A percentile compares a stretch with the other conserved stretches of the same genome.
Conservation (phyloP, 1,140 invertebrate genomes). For the Calephelis virginiensis region DNA sequence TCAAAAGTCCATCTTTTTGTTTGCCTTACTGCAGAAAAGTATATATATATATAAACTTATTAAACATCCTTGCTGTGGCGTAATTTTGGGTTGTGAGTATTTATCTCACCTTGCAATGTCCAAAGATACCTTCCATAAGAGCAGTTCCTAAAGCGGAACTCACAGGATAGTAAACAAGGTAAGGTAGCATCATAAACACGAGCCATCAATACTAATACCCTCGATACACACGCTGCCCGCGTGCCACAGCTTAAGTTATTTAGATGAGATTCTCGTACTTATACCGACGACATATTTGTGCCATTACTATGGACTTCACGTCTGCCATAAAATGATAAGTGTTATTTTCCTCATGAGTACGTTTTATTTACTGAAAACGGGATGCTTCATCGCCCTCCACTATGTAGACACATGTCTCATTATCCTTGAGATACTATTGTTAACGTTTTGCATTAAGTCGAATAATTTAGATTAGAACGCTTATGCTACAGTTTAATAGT, state of each 20-base stretch:
- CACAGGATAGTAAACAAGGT: conserved; percentile 17
- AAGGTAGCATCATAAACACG: conserved; percentile 15
- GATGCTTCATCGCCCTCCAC: not conserved
- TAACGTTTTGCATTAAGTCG: not conserved
- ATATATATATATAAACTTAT: too few relatives aligned
- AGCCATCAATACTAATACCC: conserved; percentile 23
- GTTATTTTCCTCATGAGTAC: conserved; percentile 32
- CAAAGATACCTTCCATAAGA: not conserved
- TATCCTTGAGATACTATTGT: not conserved
- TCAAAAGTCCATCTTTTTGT: too few relatives aligned
- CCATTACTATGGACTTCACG: conserved; percentile 35
- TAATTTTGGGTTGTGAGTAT: too few relatives aligned
- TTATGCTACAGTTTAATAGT: not conserved
- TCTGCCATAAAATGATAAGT: conserved; percentile 26
- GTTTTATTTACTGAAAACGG: not conserved
- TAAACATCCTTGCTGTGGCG: too few relatives aligned
- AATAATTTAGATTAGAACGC: conserved; percentile 1
- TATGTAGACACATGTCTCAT: not conserved
- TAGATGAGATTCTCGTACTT: conserved; percentile 29
- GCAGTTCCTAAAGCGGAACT: not conserved
- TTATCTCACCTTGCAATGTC: too few relatives aligned
- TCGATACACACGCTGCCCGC: conserved; percentile 19
- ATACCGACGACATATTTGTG: conserved; percentile 13
- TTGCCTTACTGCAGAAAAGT: too few relatives aligned
- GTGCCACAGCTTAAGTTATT: conserved; percentile 25